Base-by-base conservation (phyloP, 1,140 invertebrate genomes). In the Cherax quadricarinatus region DNA sequence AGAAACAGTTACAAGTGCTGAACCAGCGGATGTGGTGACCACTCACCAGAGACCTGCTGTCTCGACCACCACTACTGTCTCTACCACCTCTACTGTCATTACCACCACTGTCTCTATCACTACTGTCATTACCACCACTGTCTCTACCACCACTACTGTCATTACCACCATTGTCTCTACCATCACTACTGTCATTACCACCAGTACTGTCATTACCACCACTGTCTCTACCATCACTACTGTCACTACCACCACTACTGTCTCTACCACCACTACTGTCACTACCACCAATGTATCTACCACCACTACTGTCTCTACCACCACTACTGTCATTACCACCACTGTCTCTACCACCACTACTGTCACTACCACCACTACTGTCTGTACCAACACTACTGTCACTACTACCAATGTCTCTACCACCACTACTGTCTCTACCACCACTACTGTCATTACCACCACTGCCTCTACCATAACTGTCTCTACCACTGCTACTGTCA, bases 21-120 rank as follows among this genome's bases (percentile, higher is more conserved):
- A 75, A 12, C 62, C 62, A 30, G 24, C 70, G 70, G 70, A 75
- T 75, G 70, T 75, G 70, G 70, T 75, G 70, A 75, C 70, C 70
- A 30, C 24, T 75, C n/a, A 7, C 24, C 16, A 24, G n/a, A 12
- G 24, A 0, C 6, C 70, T 75, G 24, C n/a, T 75, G 70, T 70
- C 30, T 18, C 66, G 14, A 16, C 14, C 5, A 70, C 66, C 66
- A n/a, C 18, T 6, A 30, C 70, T 75, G 7, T n/a, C 66, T 5
- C 66, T 21, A 70, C 66, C 30, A 41, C 30, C 1, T 4, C 66
- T 6, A 70, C 66, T 2, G 66, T 18, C 66, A 1, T 16, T n/a
- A n/a, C 66, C 66, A n/a, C 21, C 10, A 5, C 5, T 21, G 0
- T 16, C 16, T 10, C 62, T 16, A 9, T 16, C 62, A 57, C 14